Evolutionary conservation across 2,888 invertebrate species (phyloP), one percentile per base, ranked within the genome.

Genomic region (Ethmia dodecea): DNA sequence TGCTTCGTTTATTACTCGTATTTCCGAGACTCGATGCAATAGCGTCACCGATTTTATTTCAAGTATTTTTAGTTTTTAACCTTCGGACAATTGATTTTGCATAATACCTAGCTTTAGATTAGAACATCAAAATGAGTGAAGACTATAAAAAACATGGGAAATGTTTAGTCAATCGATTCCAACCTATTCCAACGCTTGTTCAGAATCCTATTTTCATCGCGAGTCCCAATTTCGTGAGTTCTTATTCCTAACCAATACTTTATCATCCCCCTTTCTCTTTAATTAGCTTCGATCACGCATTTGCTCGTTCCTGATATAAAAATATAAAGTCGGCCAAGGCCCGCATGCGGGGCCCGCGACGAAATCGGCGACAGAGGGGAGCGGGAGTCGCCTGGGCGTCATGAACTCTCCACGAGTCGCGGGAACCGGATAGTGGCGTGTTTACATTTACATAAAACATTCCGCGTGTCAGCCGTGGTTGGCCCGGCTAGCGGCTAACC

Each of bases 401-500:
- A 29, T 36, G 43, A 49, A 50, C 48, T 43, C 25, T 28, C 15
- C 22, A 22, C 22, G 22, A 22, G 22, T 39, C 40, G 41, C 43
- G 48, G 44, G 40, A 48, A 52, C 55, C 55, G 52, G 56, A 54
- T 60, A 56, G 52, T 43, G 39, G 46, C 45, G 43, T 74, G 71
- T 74, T 74, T 73, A 75, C 70, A 66, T 66, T 71, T 64, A 65
- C 70, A 70, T 70, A 65, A 65, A 65, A 63, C 70, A 68, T 70
- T 63, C 63, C 56, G 38, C 38, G 45, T 43, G 42, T 53, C n/a
- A n/a, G n/a, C n/a, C n/a, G 22, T n/a, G 22, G 22, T 22, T n/a
- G 22, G 9, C 22, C 22, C n/a, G 22, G 22, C 9, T 22, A n/a
- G n/a, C 22, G 22, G 11, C 11, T 11, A 11, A 47, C 37, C 45